These are phyloP conservation scores for Conus ventricosus DNA, from an alignment of 1,140 invertebrate species.

Conservation along the genomic window DNA sequence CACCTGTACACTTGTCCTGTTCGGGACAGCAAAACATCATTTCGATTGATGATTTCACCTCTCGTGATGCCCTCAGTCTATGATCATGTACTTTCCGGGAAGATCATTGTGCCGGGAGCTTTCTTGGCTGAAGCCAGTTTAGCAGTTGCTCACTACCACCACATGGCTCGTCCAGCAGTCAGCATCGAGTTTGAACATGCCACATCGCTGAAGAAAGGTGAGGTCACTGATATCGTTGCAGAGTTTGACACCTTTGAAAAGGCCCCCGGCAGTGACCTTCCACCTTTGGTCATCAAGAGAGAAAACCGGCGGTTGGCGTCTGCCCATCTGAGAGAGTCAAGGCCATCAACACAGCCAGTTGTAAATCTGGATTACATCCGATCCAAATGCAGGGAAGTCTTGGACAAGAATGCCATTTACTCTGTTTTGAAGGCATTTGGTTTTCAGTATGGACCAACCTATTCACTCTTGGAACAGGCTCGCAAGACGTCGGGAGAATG, in stretches of 20 bases:
- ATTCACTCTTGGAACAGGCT: conserved; percentile 44
- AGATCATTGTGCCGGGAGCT: conserved; percentile 43
- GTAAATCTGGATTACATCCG: conserved; percentile 3
- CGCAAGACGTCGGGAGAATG: conserved; percentile 47
- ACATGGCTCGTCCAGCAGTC: conserved; percentile 3
- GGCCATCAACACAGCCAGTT: not conserved
- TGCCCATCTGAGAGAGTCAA: not conserved
- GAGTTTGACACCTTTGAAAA: not conserved
- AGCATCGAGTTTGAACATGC: conserved; percentile 36
- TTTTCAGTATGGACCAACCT: conserved; percentile 52
- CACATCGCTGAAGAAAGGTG: not conserved
- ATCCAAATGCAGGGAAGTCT: conserved; percentile 41
- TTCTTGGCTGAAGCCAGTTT: conserved; percentile 44
- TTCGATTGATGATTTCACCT: conserved; percentile 26
- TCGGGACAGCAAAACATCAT: not conserved
- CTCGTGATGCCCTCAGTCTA: conserved; percentile 38
- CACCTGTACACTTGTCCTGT: not conserved
- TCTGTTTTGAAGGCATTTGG: conserved; percentile 44
- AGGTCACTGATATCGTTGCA: not conserved
- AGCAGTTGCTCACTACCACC: conserved; percentile 31
- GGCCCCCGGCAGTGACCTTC: not conserved
- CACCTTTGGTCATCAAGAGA: not conserved
- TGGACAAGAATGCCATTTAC: conserved; percentile 52
- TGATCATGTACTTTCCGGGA: conserved; percentile 41
- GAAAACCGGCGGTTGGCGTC: not conserved